These are phyloP conservation scores for Hippopotamus amphibius DNA, from an alignment of 2,113 vertebrate species.

Conservation along the genomic window DNA sequence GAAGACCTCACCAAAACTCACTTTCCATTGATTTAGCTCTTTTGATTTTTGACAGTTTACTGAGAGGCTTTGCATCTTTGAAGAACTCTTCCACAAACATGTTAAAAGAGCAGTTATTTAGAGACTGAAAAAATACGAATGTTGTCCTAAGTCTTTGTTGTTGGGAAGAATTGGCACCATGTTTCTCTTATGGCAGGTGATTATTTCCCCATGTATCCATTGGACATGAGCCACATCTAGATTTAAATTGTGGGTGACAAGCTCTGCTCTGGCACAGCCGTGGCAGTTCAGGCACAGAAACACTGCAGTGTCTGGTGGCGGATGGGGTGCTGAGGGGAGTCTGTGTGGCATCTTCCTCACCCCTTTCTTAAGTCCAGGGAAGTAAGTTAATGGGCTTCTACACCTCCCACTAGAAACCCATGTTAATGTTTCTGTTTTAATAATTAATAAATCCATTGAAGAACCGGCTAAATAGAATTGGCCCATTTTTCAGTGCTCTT, in stretches of 20 bases:
- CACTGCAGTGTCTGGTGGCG: neutral
- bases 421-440: neutral
- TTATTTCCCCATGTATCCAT: neutral
- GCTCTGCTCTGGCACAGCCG: neutral
- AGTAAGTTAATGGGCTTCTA: neutral
- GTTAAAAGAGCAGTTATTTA: neutral
- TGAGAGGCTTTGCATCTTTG: neutral
- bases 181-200: neutral
- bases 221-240: neutral
- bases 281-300: no score
- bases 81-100: neutral
- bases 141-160: neutral
- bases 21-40: neutral
- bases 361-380: neutral
- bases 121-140: neutral
- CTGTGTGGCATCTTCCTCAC: neutral
- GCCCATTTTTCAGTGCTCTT: neutral
- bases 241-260: neutral
- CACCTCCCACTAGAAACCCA: neutral
- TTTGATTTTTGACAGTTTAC: slow-evolving; percentile 2
- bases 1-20: neutral
- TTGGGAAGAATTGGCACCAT: neutral
- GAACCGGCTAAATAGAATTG: neutral
- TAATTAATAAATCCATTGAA: neutral
- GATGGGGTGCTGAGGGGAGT: neutral